Conservation (phyloP, 1,140 invertebrate species). For the Zaprionus camerounensis region DNA sequence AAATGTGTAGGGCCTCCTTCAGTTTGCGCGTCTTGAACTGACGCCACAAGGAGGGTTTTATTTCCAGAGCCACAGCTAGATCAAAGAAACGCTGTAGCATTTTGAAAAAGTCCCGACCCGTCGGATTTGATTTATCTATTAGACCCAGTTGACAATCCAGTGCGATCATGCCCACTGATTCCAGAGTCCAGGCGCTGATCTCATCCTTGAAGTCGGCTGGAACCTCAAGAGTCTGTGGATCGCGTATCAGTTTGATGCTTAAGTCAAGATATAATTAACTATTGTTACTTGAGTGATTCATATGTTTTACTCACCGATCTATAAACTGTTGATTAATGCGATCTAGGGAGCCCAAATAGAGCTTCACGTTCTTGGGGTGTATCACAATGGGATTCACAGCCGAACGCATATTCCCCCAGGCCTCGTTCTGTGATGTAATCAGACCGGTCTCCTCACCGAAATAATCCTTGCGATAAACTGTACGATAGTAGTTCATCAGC, state of each 20-base stretch:
- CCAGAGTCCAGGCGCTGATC: conserved; percentile 89
- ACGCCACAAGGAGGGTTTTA: conserved; percentile 87
- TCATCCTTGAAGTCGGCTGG: conserved; percentile 87
- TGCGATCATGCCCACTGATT: conserved; percentile 89
- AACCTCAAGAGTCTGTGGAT: conserved; percentile 86
- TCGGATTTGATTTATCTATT: conserved; percentile 83
- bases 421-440: conserved; percentile 28
- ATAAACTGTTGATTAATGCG: conserved; percentile 73
- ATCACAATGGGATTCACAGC: conserved; percentile 84
- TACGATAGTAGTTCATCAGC: conserved; percentile 48
- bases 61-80: conserved; percentile 86
- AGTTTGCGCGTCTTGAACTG: conserved; percentile 86
- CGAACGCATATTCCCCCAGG: conserved; percentile 49
- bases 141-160: conserved; percentile 88
- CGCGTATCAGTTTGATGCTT: conserved; percentile 85
- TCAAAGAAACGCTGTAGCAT: conserved; percentile 87
- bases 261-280: conserved; percentile 53
- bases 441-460: conserved; percentile 43
- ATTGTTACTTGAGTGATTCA: background rate
- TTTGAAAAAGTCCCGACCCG: conserved; percentile 86
- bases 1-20: conserved; percentile 84
- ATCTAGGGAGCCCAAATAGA: conserved; percentile 79
- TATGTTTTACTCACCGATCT: conserved; percentile 15
- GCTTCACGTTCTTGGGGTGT: conserved; percentile 84
- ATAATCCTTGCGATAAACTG: conserved; percentile 37